A percentile compares a stretch with the other conserved stretches of the same genome.
Conservation (phyloP, 2,888 invertebrate genomes). For the Chirona hameri region DNA sequence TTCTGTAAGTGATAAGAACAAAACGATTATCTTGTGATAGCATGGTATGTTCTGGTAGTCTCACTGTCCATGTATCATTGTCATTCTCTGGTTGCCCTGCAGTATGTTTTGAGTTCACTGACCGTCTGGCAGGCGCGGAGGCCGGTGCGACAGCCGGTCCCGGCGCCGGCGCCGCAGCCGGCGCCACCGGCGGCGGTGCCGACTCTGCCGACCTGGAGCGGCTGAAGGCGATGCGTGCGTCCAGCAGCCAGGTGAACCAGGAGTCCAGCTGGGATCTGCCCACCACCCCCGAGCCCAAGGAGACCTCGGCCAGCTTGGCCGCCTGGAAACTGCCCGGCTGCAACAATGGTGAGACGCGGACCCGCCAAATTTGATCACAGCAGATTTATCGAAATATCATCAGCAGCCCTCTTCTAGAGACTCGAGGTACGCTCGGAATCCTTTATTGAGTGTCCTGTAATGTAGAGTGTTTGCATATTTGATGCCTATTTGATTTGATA, state of each 20-base stretch:
- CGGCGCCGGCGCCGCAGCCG: not conserved
- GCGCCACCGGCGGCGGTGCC: not conserved
- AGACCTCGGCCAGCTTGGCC: not conserved
- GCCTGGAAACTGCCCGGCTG: conserved; percentile 23
- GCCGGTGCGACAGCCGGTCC: not conserved
- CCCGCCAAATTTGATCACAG: not conserved
- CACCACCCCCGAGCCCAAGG: conserved; percentile 72
- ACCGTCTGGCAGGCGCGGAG: not conserved
- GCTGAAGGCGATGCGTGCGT: conserved; percentile 88
- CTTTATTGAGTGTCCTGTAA: too few relatives aligned
- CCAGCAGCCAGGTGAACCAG: conserved; percentile 90
- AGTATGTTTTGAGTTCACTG: too few relatives aligned
- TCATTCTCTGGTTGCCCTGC: too few relatives aligned
- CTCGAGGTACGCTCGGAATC: too few relatives aligned
- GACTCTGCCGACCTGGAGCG: conserved; percentile 56
- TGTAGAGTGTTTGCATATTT: too few relatives aligned
- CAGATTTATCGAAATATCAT: too few relatives aligned
- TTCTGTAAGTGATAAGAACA: too few relatives aligned
- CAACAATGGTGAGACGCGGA: conserved; percentile 60
- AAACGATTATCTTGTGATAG: too few relatives aligned
- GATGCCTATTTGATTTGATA: too few relatives aligned
- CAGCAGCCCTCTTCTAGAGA: too few relatives aligned
- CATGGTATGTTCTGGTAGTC: too few relatives aligned
- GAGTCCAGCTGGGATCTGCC: conserved; percentile 92
- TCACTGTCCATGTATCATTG: too few relatives aligned